Base-by-base conservation (phyloP, 2,113 vertebrate species). In the Aptenodytes forsteri region DNA sequence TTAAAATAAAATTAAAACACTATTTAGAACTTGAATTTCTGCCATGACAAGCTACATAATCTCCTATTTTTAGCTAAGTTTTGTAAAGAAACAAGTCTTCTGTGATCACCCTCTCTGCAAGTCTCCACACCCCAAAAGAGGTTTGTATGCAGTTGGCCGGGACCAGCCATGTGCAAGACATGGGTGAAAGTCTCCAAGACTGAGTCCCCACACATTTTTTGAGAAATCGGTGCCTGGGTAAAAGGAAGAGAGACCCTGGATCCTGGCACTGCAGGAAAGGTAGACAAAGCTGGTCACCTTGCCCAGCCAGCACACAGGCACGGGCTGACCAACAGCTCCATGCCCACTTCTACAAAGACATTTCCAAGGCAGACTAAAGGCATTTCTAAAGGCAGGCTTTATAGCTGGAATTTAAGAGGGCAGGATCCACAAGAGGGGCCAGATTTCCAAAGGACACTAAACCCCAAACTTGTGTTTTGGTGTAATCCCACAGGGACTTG, bases 1-100 rank as follows among this genome's bases (percentile, higher is more conserved):
- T 90, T 79, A 65, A 94, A 95, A 96, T 59, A 36, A 91, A 93
- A 87, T 75, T 66, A 67, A 94, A 94, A 87, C 30, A 23, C 69
- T 72, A 13, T n/a, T 83, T 80, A 69, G 69, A 70, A 75, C 55
- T 91, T 90, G 66, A 94, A 96, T 88, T 40, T 65, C 85, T 62
- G 54, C 87, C 92, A 90, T 26, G 40, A 46, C 26, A n/a, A 62
- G 16, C 61, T 46, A 52, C 40, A 86, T 50, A 0, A 29, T 62
- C 94, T 90, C 76, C 85, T 92, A 80, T 83, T 90, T 95, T 95
- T 89, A 93, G 70, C 16, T 64, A 32, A 34, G 40, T 67, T 90
- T 83, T 72, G 26, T 42, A 29, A 66, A 79, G 52, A 52, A 67
- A 50, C 7, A 47, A 59, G 7, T 29, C 12, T 56, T n/a, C 42